phyloP scores from a whole-genome alignment of 2,113 vertebrate species.

The Laticauda colubrina region DNA sequence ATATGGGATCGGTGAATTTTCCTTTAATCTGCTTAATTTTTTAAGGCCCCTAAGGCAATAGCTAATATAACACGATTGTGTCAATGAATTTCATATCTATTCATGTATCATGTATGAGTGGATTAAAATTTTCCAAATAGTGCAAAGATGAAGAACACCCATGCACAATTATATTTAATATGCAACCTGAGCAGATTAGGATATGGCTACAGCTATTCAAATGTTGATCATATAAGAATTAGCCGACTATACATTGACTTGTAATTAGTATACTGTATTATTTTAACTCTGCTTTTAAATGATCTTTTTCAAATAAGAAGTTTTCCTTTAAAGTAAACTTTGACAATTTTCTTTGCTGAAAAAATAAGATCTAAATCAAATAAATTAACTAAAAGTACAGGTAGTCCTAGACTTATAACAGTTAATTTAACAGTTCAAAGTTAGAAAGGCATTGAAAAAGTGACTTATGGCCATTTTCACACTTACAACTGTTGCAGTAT shows the following conservation, averaged over 20 bases:
- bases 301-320: background rate
- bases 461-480: background rate
- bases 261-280: background rate
- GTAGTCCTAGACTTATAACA: background rate
- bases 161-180: background rate
- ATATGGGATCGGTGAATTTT: background rate
- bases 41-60: background rate
- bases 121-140: background rate
- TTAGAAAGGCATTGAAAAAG: background rate
- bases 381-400: background rate
- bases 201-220: background rate
- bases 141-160: background rate
- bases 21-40: background rate
- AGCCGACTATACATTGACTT: background rate
- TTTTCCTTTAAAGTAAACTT: background rate
- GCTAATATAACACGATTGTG: background rate
- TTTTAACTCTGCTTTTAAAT: background rate
- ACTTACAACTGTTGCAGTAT: background rate
- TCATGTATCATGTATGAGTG: background rate
- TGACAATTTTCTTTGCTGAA: background rate
- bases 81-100: background rate
- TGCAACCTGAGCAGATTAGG: background rate
- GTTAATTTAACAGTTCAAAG: background rate
- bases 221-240: background rate
- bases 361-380: background rate